Conservation (phyloP, 2,888 invertebrate genomes). For the Synanthedon myopaeformis region DNA sequence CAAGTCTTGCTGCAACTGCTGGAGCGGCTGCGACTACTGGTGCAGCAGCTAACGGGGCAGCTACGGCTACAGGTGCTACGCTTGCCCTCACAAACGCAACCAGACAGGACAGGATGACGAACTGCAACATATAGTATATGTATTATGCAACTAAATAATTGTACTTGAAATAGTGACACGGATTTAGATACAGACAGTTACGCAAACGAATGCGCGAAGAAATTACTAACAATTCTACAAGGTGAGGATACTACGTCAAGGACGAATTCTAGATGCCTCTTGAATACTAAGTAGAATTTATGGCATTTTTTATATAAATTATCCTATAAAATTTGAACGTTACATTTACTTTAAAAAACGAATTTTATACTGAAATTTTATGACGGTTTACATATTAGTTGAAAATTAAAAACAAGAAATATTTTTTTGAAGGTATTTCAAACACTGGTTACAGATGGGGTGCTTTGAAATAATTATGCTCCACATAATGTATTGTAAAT, state of each 20-base stretch:
- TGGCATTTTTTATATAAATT: slow-evolving; percentile 2
- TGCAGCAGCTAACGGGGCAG: slow-evolving; percentile 13
- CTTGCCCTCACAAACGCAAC: slow-evolving; percentile 37
- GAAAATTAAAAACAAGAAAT: too few species aligned
- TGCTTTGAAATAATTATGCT: too few species aligned
- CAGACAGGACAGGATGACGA: slow-evolving; percentile 42
- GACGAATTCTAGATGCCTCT: slow-evolving; percentile 28
- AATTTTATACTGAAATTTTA: too few species aligned
- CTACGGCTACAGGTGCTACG: slow-evolving; percentile 18
- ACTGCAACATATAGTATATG: slow-evolving; percentile 19
- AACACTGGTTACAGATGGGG: too few species aligned
- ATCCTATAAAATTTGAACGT: too few species aligned
- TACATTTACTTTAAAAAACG: too few species aligned
- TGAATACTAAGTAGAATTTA: slow-evolving; percentile 38
- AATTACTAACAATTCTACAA: slow-evolving; percentile 58
- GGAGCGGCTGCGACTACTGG: slow-evolving; percentile 23
- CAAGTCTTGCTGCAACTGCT: slow-evolving; percentile 26
- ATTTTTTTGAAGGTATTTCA: too few species aligned
- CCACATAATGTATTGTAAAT: too few species aligned
- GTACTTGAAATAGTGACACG: slow-evolving; percentile 66
- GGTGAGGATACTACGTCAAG: slow-evolving; percentile 48
- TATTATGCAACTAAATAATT: slow-evolving; percentile 8
- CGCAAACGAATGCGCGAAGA: slow-evolving; percentile 49
- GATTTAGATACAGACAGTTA: slow-evolving; percentile 48
- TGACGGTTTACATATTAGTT: too few species aligned